These are phyloP conservation scores for Cyclophora punctaria DNA, from an alignment of 2,888 invertebrate species.

Conservation along the genomic window DNA sequence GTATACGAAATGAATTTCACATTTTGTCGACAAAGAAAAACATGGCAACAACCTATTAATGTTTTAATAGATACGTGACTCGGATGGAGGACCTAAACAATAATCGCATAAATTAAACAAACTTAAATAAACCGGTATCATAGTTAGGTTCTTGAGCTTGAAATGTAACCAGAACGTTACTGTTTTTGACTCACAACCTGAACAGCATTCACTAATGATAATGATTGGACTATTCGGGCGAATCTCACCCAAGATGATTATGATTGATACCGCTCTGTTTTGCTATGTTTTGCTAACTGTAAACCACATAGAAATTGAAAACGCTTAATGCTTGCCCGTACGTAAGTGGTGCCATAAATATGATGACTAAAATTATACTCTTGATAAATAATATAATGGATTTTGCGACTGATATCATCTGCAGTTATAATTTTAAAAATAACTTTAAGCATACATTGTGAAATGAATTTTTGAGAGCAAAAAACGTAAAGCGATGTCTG, in stretches of 20 bases:
- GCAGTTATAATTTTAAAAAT: conserved; percentile 19
- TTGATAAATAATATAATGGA: conserved; percentile 29
- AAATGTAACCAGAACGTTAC: no score
- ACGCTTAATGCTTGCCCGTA: conserved; percentile 32
- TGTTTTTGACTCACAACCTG: no score
- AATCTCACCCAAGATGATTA: conserved; percentile 46
- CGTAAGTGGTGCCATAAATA: conserved; percentile 28
- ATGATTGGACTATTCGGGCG: conserved; percentile 44
- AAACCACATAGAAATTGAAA: conserved; percentile 39
- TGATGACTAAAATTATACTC: conserved; percentile 30
- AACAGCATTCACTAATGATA: conserved; percentile 29
- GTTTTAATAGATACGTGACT: no score
- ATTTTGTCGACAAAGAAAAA: no score
- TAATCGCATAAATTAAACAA: no score
- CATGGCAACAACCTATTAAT: no score
- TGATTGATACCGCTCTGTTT: conserved; percentile 57
- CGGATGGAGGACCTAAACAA: no score
- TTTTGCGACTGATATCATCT: conserved; percentile 22
- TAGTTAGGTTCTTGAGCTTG: no score
- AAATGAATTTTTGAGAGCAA: conserved; percentile 23
- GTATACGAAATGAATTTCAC: no score
- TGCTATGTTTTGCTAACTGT: conserved; percentile 58
- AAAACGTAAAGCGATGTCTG: conserved; percentile 18
- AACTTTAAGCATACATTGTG: conserved; percentile 21
- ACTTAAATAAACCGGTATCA: no score